Conservation (phyloP, 2,888 invertebrate species). For the Ophion obscuratus region DNA sequence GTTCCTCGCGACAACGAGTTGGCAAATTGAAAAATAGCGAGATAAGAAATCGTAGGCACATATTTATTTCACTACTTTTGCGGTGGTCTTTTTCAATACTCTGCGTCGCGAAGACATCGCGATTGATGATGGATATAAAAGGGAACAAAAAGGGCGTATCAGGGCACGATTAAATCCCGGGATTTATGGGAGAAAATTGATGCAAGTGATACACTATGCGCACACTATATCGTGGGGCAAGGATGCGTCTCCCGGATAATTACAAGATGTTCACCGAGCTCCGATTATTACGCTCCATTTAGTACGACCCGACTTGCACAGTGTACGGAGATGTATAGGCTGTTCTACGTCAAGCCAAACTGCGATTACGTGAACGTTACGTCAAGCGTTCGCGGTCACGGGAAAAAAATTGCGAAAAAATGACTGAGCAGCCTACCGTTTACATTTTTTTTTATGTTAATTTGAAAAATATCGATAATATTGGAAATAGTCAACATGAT, state of each 20-base stretch:
- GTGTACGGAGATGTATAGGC: slow-evolving; percentile 42
- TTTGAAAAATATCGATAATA: too few species aligned
- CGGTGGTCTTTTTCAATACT: slow-evolving; percentile 27
- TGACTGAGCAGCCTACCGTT: too few species aligned
- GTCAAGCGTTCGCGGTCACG: too few species aligned
- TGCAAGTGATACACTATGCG: slow-evolving; percentile 26
- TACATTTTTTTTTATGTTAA: too few species aligned
- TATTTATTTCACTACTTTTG: slow-evolving; percentile 16
- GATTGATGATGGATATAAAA: slow-evolving; percentile 13
- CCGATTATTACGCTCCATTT: slow-evolving; percentile 62
- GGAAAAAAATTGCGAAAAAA: slow-evolving; percentile 4
- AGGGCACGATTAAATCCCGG: slow-evolving; percentile 23
- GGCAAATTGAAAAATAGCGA: slow-evolving; percentile 6
- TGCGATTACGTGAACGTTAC: too few species aligned
- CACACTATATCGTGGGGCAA: neutral
- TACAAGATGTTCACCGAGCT: slow-evolving; percentile 44
- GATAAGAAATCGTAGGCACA: neutral
- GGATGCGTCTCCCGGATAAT: slow-evolving; percentile 49
- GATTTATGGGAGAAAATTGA: slow-evolving; percentile 47
- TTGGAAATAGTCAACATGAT: too few species aligned
- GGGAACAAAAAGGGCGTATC: neutral
- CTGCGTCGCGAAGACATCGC: neutral
- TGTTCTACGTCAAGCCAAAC: slow-evolving; percentile 2
- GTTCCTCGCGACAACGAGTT: neutral
- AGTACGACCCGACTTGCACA: slow-evolving; percentile 27